phyloP scores from a whole-genome alignment of 2,888 invertebrate genomes.

The Geotrupes spiniger region DNA sequence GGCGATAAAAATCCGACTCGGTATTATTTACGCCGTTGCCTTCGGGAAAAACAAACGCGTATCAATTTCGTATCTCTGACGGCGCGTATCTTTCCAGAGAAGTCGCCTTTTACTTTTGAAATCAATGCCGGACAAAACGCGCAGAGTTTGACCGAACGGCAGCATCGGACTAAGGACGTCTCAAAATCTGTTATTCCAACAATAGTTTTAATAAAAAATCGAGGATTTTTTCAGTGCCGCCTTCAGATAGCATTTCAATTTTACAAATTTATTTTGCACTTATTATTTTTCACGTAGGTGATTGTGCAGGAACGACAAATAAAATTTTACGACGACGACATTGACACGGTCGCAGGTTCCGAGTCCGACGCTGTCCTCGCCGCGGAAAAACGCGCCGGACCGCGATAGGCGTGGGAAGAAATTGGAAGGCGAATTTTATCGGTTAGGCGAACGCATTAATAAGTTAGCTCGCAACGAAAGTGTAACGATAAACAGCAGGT shows the following conservation, averaged over 20 bases:
- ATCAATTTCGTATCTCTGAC: conserved; percentile 27
- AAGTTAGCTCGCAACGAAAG: conserved; percentile 17
- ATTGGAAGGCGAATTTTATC: conserved; percentile 17
- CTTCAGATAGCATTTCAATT: too few relatives aligned
- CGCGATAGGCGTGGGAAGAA: conserved; percentile 18
- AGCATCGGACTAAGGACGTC: too few relatives aligned
- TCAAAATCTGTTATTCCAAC: too few relatives aligned
- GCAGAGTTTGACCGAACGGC: too few relatives aligned
- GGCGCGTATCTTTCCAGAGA: conserved; percentile 13
- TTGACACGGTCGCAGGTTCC: too few relatives aligned
- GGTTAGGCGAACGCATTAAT: conserved; percentile 15
- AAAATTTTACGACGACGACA: too few relatives aligned
- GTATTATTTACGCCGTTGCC: conserved; percentile 2
- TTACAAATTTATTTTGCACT: too few relatives aligned
- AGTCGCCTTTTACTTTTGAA: conserved; percentile 33
- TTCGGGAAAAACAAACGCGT: conserved; percentile 21
- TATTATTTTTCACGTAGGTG: too few relatives aligned
- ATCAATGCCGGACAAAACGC: conserved; percentile 9
- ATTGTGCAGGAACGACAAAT: too few relatives aligned
- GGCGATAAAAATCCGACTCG: neutral
- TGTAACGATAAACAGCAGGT: conserved; percentile 19
- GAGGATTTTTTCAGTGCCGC: too few relatives aligned
- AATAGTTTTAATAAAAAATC: too few relatives aligned
- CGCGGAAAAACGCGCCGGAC: conserved; percentile 10
- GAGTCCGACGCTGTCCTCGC: too few relatives aligned